Base-by-base conservation (phyloP, 2,113 vertebrate genomes). In the Tupaia tana region DNA sequence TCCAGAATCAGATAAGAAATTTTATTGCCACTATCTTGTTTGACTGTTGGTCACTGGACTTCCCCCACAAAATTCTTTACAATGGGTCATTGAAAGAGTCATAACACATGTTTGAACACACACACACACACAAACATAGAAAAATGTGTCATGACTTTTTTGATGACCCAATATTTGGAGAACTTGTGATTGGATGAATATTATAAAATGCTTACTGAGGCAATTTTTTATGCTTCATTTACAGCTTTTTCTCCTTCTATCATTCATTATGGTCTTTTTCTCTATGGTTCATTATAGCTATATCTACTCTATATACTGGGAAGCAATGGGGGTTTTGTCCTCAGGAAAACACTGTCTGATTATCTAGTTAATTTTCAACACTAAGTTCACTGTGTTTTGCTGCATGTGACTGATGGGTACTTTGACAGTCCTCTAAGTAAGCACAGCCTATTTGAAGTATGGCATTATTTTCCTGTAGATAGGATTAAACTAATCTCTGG, bases 1-100 rank as follows among this genome's bases (percentile, higher is more conserved):
- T 97, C 98, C 97, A 58, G 99, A 98, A 82, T 99, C 99, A 73
- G 98, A 99, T 91, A 99, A 99, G 0, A 99, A 98, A 98, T 99
- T 99, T 98, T 98, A 95, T 98, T 98, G 85, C 98, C 97, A 90
- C 98, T 98, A 18, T 99, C 99, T 97, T 99, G 98, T 97, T 99
- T 98, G 98, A 99, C 99, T 96, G 97, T 98, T 67, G 99, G 99
- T 96, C 99, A 97, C 97, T 99, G 98, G 96, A 99, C 43, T 43
- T 99, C 86, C 14, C 16, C 15, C 98, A 98, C 86, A 99, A 98
- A 99, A 98, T 98, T 99, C 99, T 99, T 99, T 98, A 64, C 7
- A 58, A 4, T 43, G 43, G 43, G 43, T 43, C 43, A 43, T 43
- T 43, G 43, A 43, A 43, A 43, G 6, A 43, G 43, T 43, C 43